phyloP scores from a whole-genome alignment of 2,113 vertebrate species.

The Xiphias gladius region DNA sequence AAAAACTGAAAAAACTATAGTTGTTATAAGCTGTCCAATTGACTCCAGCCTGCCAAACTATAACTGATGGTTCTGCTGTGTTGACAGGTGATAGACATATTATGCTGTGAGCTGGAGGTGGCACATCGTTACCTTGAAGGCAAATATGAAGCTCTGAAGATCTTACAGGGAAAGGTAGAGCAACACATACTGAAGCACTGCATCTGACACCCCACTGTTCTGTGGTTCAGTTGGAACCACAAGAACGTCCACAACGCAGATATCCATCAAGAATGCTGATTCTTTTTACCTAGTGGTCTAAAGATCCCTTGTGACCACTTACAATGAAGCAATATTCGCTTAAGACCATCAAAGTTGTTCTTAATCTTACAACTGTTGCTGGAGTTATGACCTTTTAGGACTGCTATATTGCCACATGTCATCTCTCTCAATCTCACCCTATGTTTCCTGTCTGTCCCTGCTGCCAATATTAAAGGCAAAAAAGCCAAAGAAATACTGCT shows the following conservation, averaged over 20 bases:
- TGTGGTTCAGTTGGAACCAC: neutral
- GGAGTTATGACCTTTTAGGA: neutral
- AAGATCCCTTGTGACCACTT: neutral
- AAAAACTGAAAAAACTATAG: neutral
- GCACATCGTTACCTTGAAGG: constrained; percentile 91
- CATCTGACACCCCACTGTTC: neutral
- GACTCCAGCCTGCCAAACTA: neutral
- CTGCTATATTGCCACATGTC: neutral
- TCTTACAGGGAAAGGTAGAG: constrained; percentile 92
- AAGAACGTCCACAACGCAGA: neutral
- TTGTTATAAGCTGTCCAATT: neutral
- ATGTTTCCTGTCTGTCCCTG: no score
- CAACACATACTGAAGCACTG: neutral
- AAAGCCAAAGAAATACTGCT: no score
- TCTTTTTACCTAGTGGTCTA: no score
- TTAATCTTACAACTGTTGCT: no score
- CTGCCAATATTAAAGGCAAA: no score
- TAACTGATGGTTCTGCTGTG: constrained; percentile 12
- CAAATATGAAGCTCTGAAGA: constrained; percentile 95
- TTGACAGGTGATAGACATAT: constrained; percentile 86
- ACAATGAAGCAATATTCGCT: neutral
- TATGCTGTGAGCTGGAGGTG: constrained; percentile 92
- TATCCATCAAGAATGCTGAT: neutral
- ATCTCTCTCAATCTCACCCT: neutral
- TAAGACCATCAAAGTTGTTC: no score